phyloP scores from a whole-genome alignment of 2,113 vertebrate genomes.

The Panurus biarmicus region DNA sequence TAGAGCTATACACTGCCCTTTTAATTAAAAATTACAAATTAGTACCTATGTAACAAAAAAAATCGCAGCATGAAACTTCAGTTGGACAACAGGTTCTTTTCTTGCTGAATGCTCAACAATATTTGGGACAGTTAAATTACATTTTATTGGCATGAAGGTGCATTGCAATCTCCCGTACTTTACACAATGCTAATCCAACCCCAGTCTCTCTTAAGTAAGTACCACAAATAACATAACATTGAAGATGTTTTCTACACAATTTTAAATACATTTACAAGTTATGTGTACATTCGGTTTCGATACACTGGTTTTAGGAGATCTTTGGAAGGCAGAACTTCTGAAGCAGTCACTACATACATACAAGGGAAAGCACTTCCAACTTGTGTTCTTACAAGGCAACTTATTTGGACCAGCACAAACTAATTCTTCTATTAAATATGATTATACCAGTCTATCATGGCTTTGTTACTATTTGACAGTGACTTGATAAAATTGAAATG shows the following conservation, averaged over 20 bases:
- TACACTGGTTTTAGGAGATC: slow-evolving; percentile 63
- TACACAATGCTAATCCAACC: slow-evolving; percentile 80
- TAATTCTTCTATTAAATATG: slow-evolving; percentile 69
- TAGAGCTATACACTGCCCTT: slow-evolving; percentile 69
- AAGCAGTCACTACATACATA: slow-evolving; percentile 69
- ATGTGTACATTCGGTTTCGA: slow-evolving; percentile 71
- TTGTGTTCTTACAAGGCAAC: slow-evolving; percentile 77
- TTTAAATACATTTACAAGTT: slow-evolving; percentile 75
- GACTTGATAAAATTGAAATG: slow-evolving; percentile 70
- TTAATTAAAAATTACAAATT: slow-evolving; percentile 77
- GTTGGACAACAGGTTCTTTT: slow-evolving; percentile 76
- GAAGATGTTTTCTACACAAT: slow-evolving; percentile 72
- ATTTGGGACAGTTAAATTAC: slow-evolving; percentile 78
- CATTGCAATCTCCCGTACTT: slow-evolving; percentile 93
- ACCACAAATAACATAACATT: slow-evolving; percentile 79
- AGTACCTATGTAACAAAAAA: slow-evolving; percentile 92
- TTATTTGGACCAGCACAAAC: slow-evolving; percentile 73
- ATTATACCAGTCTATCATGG: slow-evolving; percentile 77
- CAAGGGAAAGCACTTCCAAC: slow-evolving; percentile 73
- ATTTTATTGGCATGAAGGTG: slow-evolving; percentile 88
- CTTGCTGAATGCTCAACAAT: slow-evolving; percentile 75
- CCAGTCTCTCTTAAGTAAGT: slow-evolving; percentile 78
- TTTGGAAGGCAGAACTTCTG: slow-evolving; percentile 72
- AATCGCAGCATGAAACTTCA: slow-evolving; percentile 78
- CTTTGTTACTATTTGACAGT: slow-evolving; percentile 67